Evolutionary conservation across 2,888 invertebrate genomes (phyloP).

Genomic region (Nymphalis urticae): DNA sequence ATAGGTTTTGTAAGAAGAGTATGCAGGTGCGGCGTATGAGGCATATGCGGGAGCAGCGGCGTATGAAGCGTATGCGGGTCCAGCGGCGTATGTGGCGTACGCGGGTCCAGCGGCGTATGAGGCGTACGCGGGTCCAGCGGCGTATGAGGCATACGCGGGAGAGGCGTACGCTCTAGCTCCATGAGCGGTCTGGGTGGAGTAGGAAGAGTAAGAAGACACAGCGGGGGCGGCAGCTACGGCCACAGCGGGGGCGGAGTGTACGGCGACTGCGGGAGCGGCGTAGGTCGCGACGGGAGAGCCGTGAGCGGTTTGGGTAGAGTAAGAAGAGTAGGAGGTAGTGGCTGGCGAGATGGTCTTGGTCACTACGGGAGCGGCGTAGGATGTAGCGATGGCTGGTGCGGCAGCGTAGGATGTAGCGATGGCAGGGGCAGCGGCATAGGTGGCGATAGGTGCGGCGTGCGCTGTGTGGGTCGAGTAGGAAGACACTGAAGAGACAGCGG

Average conservation of each 20-base stretch:
- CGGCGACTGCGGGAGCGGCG: constrained; percentile 41
- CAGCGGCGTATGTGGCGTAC: constrained; percentile 53
- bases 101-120: constrained; percentile 48
- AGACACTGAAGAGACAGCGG: constrained; percentile 58
- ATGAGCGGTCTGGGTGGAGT: constrained; percentile 47
- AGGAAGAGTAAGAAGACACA: constrained; percentile 46
- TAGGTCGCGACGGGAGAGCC: constrained; percentile 41
- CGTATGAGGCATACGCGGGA: constrained; percentile 45
- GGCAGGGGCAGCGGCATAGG: constrained; percentile 55
- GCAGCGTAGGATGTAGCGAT: constrained; percentile 51
- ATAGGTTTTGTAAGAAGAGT: background rate
- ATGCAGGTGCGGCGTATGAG: constrained; percentile 38
- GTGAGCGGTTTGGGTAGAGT: constrained; percentile 46
- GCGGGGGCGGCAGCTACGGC: constrained; percentile 27
- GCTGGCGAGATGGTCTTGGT: constrained; percentile 47
- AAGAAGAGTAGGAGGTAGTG: constrained; percentile 37
- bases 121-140: constrained; percentile 58
- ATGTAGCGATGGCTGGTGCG: constrained; percentile 56
- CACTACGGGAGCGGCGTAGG: constrained; percentile 17
- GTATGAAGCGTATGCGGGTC: constrained; percentile 53
- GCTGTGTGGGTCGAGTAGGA: constrained; percentile 54
- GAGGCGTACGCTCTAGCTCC: constrained; percentile 49
- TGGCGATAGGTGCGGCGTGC: constrained; percentile 45
- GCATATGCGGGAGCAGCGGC: constrained; percentile 48
- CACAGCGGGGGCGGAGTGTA: constrained; percentile 27